These are phyloP conservation scores for Cartodere bifasciata DNA, from an alignment of 2,888 invertebrate genomes.

Conservation along the genomic window DNA sequence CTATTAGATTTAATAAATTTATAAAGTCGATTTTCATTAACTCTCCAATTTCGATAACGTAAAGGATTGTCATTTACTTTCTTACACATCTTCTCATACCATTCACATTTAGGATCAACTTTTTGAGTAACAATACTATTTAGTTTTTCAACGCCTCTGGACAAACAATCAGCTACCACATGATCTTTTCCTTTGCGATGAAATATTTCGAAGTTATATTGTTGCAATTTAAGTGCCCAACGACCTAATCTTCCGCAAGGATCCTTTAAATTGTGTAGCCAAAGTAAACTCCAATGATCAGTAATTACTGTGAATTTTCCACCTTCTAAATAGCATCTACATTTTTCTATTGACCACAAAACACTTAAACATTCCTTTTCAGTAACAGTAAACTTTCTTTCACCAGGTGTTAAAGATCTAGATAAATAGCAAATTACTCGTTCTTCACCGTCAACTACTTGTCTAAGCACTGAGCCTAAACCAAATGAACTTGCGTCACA, in stretches of 20 bases:
- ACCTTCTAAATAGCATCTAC: constrained; percentile 7
- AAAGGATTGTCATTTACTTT: constrained; percentile 3
- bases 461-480: constrained; percentile 4
- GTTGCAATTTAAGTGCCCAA: no score
- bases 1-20: no score
- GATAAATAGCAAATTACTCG: constrained; percentile 6
- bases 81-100: constrained; percentile 3
- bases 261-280: no score
- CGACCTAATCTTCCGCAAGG: no score
- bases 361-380: constrained; percentile 12
- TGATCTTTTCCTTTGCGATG: no score
- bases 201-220: no score
- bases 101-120: no score
- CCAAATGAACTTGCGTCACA: constrained; percentile 6
- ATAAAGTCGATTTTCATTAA: neutral
- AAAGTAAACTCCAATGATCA: no score
- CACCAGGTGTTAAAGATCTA: constrained; percentile 5
- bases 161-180: no score
- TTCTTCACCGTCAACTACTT: constrained; percentile 1
- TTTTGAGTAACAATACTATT: no score
- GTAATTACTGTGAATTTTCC: constrained; percentile 3
- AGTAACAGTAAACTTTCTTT: constrained; percentile 9
- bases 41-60: constrained; percentile 3
- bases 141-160: no score
- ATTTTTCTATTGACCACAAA: constrained; percentile 6